Evolutionary conservation across 2,888 invertebrate genomes (phyloP).

Genomic region (Himalopsyche kuldschensis): DNA sequence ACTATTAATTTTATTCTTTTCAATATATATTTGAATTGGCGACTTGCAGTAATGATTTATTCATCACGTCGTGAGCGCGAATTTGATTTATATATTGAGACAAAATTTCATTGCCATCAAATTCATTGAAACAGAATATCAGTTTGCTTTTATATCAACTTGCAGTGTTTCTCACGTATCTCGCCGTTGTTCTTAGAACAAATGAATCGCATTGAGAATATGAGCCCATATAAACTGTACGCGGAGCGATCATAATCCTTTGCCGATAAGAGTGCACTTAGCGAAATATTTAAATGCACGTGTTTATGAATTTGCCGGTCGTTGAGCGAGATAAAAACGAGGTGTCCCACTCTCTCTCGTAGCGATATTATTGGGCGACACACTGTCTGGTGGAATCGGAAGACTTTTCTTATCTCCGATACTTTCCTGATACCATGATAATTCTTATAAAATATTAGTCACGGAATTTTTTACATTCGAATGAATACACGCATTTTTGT

Average conservation of each 20-base stretch:
- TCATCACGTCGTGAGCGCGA: background rate
- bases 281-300: background rate
- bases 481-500: no score
- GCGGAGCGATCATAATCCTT: background rate
- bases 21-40: no score
- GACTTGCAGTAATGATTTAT: background rate
- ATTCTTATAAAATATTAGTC: background rate
- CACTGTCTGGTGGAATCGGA: conserved; percentile 18
- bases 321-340: conserved; percentile 13
- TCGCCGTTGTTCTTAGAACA: background rate
- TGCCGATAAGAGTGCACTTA: background rate
- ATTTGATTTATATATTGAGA: background rate
- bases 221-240: background rate
- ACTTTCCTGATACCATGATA: background rate
- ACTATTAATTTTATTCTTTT: background rate
- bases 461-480: no score
- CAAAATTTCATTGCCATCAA: background rate
- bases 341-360: background rate
- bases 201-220: background rate
- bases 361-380: conserved; percentile 21
- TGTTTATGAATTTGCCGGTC: background rate
- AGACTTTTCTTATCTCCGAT: conserved; percentile 17
- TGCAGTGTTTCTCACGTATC: background rate
- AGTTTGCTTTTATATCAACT: background rate
- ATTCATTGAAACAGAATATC: background rate